Base-by-base conservation (phyloP, 2,113 vertebrate species). In the Pteruthius melanotis region DNA sequence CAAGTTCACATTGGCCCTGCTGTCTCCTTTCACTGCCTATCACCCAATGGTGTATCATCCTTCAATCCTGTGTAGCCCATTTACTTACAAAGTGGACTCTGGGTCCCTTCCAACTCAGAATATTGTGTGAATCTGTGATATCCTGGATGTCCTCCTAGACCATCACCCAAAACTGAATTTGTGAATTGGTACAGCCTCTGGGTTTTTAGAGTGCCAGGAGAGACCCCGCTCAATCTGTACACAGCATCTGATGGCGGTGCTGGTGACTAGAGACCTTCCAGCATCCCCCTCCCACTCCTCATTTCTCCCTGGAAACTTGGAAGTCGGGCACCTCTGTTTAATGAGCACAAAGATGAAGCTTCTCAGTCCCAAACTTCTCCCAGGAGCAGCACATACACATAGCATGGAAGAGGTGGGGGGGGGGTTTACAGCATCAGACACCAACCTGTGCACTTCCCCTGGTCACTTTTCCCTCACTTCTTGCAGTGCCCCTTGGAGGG, bases 161-260 rank as follows among this genome's bases (percentile, higher is more conserved):
- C 33, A 68, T 50, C 12, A 15, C 16, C 15, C 28, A 42, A 44
- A 84, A n/a, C 44, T 10, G 18, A 69, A n/a, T n/a, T 13, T 74
- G 10, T 56, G 61, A 50, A 54, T 83, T 90, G 47, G 40, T 60
- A 71, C 8, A 75, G 40, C 14, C 61, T 59, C 24, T 50, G 35
- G 78, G 47, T 12, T 86, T 71, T 72, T 24, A 33, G 56, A 69
- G 37, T 60, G n/a, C 10, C 22, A n/a, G 7, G 22, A 93, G 37
- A 57, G n/a, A 68, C 28, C 39, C 39, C 21, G 9, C 19, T 44
- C 40, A 64, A 13, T 54, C 40, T 92, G 14, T 60, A n/a, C 12
- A 15, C 1, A 1, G 54, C 3, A 4, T 6, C 33, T 69, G 40
- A 19, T 14, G 21, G 61, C 0, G 0, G 11, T 53, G 26, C 37